Base-by-base conservation (phyloP, 2,888 invertebrate species). In the Oscheius onirici region DNA sequence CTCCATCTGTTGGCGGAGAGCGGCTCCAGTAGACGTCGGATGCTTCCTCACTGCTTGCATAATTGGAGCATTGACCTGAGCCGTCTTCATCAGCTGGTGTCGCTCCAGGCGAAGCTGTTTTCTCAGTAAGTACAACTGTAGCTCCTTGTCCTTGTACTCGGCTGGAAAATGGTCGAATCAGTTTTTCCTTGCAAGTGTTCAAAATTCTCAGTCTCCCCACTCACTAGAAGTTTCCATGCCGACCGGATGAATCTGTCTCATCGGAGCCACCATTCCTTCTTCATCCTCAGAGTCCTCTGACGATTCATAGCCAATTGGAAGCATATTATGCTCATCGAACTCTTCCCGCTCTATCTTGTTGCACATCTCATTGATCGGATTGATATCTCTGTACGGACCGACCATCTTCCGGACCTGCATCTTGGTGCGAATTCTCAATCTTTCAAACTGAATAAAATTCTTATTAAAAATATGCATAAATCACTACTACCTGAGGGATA, bases 231-330 rank as follows among this genome's bases (percentile, higher is more conserved):
- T 34, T 34, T 34, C 28, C 34, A 20, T 61, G 26, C 58, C 20
- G 8, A 26, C 15, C 6, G 65, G 51, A n/a, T 41, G 65, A 15
- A 44, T 22, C 22, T 15, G 20, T 17, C 49, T 49, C 49, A 28
- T 46, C 28, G 26, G 41, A 20, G 34, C 34, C 34, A 34, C 34
- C 34, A 34, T 34, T 34, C 34, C 34, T 34, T 58, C 71, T 43
- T 46, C 63, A 8, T 79, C 76, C 11, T 72, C 72, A 49, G 86
- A 85, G 60, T 84, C 84, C 71, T 81, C 82, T 20, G 85, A 85
- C 17, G 84, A 84, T 69, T 86, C 86, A 44, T 52, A 28, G 81
- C 84, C 84, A n/a, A 86, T 66, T n/a, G 85, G 83, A 52, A 85
- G 85, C 40, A 85, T 73, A 43, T 85, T 82, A 15, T 80, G 80